These are phyloP conservation scores for Matsumurasca onukii DNA, from an alignment of 1,140 invertebrate species.

Conservation along the genomic window DNA sequence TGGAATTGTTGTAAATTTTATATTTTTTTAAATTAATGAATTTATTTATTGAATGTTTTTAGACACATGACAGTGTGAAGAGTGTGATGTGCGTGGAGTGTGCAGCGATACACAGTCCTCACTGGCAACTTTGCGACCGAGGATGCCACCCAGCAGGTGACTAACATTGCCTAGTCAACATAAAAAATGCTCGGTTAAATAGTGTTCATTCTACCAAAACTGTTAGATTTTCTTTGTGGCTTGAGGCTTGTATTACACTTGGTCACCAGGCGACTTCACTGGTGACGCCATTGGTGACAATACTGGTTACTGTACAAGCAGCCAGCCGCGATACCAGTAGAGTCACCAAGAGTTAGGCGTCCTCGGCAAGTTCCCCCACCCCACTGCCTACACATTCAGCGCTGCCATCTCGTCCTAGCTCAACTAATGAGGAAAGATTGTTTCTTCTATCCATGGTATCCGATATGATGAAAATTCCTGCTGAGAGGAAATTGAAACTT, in stretches of 20 bases:
- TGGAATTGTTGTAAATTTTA: neutral
- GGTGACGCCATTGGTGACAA: neutral
- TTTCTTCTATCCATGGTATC: too few species aligned
- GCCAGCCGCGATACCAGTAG: too few species aligned
- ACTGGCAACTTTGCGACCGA: conserved; percentile 53
- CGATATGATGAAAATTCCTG: too few species aligned
- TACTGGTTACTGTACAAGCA: neutral
- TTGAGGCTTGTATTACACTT: neutral
- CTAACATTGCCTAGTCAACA: too few species aligned
- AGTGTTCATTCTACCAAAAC: neutral
- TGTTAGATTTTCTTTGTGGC: neutral
- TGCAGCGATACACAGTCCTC: conserved; percentile 55
- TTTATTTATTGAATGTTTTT: conserved; percentile 36
- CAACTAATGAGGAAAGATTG: too few species aligned
- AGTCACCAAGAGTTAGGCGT: too few species aligned
- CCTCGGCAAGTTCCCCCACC: too few species aligned
- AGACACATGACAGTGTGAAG: conserved; percentile 55
- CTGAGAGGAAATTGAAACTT: too few species aligned
- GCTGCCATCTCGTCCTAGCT: too few species aligned
- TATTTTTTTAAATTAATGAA: conserved; percentile 1
- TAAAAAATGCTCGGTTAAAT: conserved; percentile 45
- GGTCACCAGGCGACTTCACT: neutral
- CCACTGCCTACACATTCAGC: too few species aligned
- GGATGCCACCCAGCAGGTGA: conserved; percentile 46
- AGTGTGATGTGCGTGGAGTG: conserved; percentile 61